phyloP scores from a whole-genome alignment of 2,888 invertebrate genomes.

The Luperina nickerlii region DNA sequence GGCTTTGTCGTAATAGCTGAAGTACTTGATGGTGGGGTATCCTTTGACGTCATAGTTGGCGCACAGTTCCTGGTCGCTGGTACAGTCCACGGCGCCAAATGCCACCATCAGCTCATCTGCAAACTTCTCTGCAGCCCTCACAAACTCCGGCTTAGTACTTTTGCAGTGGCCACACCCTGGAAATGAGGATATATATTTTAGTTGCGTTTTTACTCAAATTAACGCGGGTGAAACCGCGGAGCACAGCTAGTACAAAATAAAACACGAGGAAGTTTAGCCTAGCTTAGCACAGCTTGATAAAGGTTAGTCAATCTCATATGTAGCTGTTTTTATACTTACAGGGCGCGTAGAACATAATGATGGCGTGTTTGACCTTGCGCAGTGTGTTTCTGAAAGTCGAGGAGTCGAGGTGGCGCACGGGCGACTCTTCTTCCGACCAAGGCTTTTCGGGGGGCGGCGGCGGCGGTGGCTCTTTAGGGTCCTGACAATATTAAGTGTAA shows the following conservation, averaged over 20 bases:
- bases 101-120: conserved; percentile 94
- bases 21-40: conserved; percentile 96
- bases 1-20: conserved; percentile 94
- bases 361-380: conserved; percentile 95
- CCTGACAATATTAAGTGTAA: conserved; percentile 71
- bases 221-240: too few species aligned
- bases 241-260: not conserved
- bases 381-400: conserved; percentile 93
- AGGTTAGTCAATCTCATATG: not conserved
- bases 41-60: conserved; percentile 93
- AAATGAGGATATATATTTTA: conserved; percentile 27
- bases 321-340: conserved; percentile 91
- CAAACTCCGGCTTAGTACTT: conserved; percentile 94
- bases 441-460: conserved; percentile 95
- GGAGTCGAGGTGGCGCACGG: conserved; percentile 94
- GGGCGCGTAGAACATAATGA: conserved; percentile 98
- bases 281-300: not conserved
- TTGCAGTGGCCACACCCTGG: conserved; percentile 98
- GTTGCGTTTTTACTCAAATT: too few species aligned
- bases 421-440: conserved; percentile 94
- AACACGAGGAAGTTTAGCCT: not conserved
- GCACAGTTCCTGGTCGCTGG: conserved; percentile 91
- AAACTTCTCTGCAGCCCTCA: conserved; percentile 93
- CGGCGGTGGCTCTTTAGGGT: conserved; percentile 96
- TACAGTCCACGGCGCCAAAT: conserved; percentile 96